Percentiles rank a stretch among this genome's conserved stretches.
These are phyloP conservation scores for Sussaba pulchella DNA, from an alignment of 2,888 invertebrate species.

Conservation along the genomic window DNA sequence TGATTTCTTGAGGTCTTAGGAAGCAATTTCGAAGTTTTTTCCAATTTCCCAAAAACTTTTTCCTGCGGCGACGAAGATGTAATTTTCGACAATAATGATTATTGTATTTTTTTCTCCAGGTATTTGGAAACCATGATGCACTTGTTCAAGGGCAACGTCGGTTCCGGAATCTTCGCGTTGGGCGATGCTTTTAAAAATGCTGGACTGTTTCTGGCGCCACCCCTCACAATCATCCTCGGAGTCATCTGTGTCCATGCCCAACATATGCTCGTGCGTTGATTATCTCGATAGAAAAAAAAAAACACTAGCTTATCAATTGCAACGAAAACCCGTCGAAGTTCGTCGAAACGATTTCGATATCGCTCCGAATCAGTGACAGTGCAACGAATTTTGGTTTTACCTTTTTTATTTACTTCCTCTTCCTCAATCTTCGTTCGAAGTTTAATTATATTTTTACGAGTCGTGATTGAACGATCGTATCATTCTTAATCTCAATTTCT, in stretches of 20 bases:
- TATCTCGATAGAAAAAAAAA: constrained; percentile 1
- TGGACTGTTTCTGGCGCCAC: constrained; percentile 93
- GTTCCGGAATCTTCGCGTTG: constrained; percentile 98
- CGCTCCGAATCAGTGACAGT: constrained; percentile 14
- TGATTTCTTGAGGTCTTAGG: too few species aligned
- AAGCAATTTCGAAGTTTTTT: too few species aligned
- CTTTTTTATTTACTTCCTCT: constrained; percentile 9
- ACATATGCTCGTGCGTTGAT: constrained; percentile 91
- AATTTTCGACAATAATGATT: too few species aligned
- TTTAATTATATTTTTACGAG: too few species aligned
- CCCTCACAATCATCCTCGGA: constrained; percentile 92
- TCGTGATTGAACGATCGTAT: too few species aligned
- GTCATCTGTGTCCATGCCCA: constrained; percentile 96
- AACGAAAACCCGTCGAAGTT: not conserved
- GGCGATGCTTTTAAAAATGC: constrained; percentile 97
- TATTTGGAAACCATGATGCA: constrained; percentile 96
- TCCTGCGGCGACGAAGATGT: too few species aligned
- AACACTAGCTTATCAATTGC: not conserved
- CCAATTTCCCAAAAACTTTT: too few species aligned
- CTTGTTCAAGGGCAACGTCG: constrained; percentile 97
- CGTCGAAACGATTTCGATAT: not conserved
- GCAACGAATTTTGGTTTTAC: constrained; percentile 25
- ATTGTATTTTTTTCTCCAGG: constrained; percentile 84
- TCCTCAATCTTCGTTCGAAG: not conserved
- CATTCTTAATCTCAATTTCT: too few species aligned